Conservation (phyloP, 2,113 vertebrate species). For the Sterrhoptilus dennistouni region DNA sequence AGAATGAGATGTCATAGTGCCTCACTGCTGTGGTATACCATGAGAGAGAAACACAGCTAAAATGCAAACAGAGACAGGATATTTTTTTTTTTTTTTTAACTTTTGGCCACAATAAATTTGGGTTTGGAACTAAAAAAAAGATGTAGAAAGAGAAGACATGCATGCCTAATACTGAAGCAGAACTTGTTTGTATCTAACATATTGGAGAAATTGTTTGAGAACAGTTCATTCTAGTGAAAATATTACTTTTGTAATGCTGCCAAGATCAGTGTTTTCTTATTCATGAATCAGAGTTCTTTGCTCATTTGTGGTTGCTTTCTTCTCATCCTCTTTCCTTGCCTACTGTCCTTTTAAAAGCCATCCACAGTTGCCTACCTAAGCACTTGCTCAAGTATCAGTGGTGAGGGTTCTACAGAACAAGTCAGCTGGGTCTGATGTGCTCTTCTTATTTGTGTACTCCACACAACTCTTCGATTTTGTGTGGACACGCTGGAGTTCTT, state of each 20-base stretch:
- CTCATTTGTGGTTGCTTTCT: slow-evolving; percentile 71
- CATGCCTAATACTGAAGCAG: slow-evolving; percentile 49
- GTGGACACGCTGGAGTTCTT: not conserved
- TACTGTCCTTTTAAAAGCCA: slow-evolving; percentile 26
- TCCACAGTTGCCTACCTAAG: slow-evolving; percentile 3
- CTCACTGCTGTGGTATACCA: slow-evolving; percentile 23
- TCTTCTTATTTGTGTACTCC: not conserved
- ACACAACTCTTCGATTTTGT: not conserved
- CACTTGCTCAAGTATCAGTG: slow-evolving; percentile 8
- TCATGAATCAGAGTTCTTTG: slow-evolving; percentile 72
- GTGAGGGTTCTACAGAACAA: not conserved
- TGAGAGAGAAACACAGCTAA: slow-evolving; percentile 33
- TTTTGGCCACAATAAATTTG: slow-evolving; percentile 54
- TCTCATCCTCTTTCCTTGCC: slow-evolving; percentile 60
- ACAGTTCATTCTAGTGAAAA: slow-evolving; percentile 74
- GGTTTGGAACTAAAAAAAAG: slow-evolving; percentile 58
- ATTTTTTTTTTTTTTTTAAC: not conserved
- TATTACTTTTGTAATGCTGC: slow-evolving; percentile 73
- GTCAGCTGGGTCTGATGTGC: not conserved
- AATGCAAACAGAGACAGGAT: not conserved
- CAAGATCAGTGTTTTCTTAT: slow-evolving; percentile 66
- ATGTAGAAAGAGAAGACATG: slow-evolving; percentile 63
- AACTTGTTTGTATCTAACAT: slow-evolving; percentile 52
- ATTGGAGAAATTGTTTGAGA: slow-evolving; percentile 69
- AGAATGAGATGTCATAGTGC: not conserved